Base-by-base conservation (phyloP, 1,140 invertebrate species). In the Scaptomyza montana region DNA sequence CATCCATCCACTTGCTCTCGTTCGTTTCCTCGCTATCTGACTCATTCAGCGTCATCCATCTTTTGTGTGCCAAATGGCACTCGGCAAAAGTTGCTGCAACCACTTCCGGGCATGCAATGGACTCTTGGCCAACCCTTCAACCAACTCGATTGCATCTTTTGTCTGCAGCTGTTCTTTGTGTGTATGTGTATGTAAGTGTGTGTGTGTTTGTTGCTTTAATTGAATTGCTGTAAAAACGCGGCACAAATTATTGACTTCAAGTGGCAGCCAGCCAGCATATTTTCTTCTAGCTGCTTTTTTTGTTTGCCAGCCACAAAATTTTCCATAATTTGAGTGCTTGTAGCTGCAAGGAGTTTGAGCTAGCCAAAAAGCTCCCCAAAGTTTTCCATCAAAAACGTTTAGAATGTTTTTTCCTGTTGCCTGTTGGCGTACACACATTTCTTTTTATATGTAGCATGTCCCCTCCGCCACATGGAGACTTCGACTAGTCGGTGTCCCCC, bases 351-450 rank as follows among this genome's bases (percentile, higher is more conserved):
- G 56, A 73, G 70, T 68, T 73, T 61, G 56, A n/a, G 65, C 74
- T 57, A 77, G 69, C 63, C 68, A 67, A 72, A 67, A 72, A 77
- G 49, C 64, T 73, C 65, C 60, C 65, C 45, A 62, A 78, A 78
- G 76, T 78, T 78, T 72, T 75, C 54, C 76, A 76, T 71, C 73
- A 75, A 78, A 59, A 78, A 71, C 73, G 76, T 75, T 78, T 75
- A 76, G 73, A 78, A 67, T 76, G 76, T 76, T 67, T 75, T 62
- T 76, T 72, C 73, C 67, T 76, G 66, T 72, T 78, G 73, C 66
- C 72, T 64, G 60, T 71, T 47, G 59, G 51, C 65, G 50, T 67
- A 70, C 72, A 74, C 70, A 74, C 59, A 73, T 57, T 73, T 54
- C 53, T 78, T 71, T 65, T 70, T 63, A 70, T 25, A 25, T 25